Percentiles rank a stretch among this genome's conserved stretches.
Evolutionary conservation across 2,888 invertebrate genomes (phyloP).

Genomic region (Linnaemya vulpina): DNA sequence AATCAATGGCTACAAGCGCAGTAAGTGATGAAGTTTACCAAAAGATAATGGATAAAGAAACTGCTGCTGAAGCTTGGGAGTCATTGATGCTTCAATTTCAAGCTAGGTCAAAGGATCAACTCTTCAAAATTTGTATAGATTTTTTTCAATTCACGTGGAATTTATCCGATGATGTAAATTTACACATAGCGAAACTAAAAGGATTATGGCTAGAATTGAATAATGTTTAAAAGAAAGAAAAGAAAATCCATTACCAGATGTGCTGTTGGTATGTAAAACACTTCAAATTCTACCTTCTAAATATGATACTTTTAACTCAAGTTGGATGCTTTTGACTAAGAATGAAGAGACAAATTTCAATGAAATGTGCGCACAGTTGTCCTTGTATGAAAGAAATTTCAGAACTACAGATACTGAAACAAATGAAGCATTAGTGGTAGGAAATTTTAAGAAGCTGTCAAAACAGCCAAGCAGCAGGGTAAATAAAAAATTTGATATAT

Average conservation of each 20-base stretch:
- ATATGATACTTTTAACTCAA: no score
- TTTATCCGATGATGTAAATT: conserved; percentile 75
- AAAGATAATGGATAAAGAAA: conserved; percentile 78
- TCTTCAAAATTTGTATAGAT: conserved; percentile 77
- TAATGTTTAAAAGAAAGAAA: conserved; percentile 73
- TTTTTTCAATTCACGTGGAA: conserved; percentile 77
- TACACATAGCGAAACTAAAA: conserved; percentile 74
- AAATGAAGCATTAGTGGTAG: no score
- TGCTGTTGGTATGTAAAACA: conserved; percentile 75
- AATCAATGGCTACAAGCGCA: conserved; percentile 77
- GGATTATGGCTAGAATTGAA: conserved; percentile 74
- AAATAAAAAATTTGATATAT: no score
- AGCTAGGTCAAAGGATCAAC: conserved; percentile 75
- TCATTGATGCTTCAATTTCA: conserved; percentile 74
- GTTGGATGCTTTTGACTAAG: no score
- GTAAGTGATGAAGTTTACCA: conserved; percentile 45
- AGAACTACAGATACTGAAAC: neutral
- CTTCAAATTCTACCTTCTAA: conserved; percentile 54
- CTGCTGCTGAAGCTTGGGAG: conserved; percentile 77
- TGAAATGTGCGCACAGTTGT: conserved; percentile 45
- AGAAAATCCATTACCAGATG: conserved; percentile 73
- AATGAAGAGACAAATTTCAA: conserved; percentile 11
- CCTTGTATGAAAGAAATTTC: neutral
- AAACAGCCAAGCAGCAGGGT: neutral
- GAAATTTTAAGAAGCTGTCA: neutral